Base-by-base conservation (phyloP, 2,888 invertebrate genomes). In the Sarcophaga subvicina region DNA sequence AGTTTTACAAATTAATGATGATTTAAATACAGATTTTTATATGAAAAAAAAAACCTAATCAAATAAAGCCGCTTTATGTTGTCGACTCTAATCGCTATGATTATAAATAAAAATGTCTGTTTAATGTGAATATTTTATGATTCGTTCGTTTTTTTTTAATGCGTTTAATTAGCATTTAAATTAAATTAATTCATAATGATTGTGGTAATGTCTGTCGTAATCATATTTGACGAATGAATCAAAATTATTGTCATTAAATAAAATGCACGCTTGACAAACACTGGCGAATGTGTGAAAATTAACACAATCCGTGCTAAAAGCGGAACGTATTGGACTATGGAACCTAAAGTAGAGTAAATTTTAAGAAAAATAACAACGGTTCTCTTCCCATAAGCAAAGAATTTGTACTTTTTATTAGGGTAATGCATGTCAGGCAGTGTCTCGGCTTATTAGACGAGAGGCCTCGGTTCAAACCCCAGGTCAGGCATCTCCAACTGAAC, bases 251-350 rank as follows among this genome's bases (percentile, higher is more conserved):
- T 71, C 27, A 71, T n/a, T 71, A 27, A 11, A 37, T 11, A 37
- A 59, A 72, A 27, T 20, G 11, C 72, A 72, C 72, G 60, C 6
- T 72, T 72, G 70, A 59, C 54, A 37, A 37, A 60, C n/a, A n/a
- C n/a, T 72, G 14, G n/a, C 11, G 20, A 72, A 72, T 72, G 72
- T 60, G 72, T 27, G 11, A 20, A 72, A 72, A 72, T 72, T 72
- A 72, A 72, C 60, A 72, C 72, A 20, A 3, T 54, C 2, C 5
- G 12, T 72, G 60, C 27, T 59, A 59, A 59, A 54, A 59, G n/a
- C 10, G 5, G 59, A 60, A 6, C 5, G 20, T n/a, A 47, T 47
- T 12, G 20, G 14, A 20, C 11, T 37, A n/a, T n/a, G n/a, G 4
- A 20, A 37, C 47, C 12, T 69, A 20, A 67, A 69, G 4, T 47